A percentile compares a stretch with the other conserved stretches of the same genome.
These are phyloP conservation scores for Urosaurus nigricauda DNA, from an alignment of 2,797 vertebrate genomes.

Conservation along the genomic window DNA sequence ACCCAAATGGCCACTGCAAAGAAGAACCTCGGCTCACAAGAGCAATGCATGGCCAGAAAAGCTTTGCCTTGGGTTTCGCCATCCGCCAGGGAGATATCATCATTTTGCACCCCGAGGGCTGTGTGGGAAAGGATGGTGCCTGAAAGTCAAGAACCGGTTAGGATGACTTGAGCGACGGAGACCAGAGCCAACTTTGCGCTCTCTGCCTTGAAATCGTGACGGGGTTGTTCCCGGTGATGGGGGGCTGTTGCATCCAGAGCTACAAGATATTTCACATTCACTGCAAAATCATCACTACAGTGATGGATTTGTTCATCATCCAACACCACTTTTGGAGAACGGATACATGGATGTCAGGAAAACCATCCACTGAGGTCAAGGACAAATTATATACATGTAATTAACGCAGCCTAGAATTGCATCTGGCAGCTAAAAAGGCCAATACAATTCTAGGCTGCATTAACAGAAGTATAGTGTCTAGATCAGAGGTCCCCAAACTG, in stretches of 20 bases:
- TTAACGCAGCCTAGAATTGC: too few species aligned
- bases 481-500: too few species aligned
- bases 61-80: conserved; percentile 43
- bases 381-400: conserved; percentile 41
- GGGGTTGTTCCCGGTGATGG: conserved; percentile 25
- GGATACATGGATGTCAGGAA: conserved; percentile 69
- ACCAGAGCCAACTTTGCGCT: conserved; percentile 64
- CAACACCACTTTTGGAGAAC: conserved; percentile 45
- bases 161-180: conserved; percentile 44
- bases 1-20: not conserved
- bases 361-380: conserved; percentile 43
- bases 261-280: conserved; percentile 47
- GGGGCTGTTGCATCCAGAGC: not conserved
- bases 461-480: too few species aligned
- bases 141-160: conserved; percentile 55
- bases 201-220: conserved; percentile 48
- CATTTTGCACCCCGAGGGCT: conserved; percentile 46
- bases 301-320: not conserved
- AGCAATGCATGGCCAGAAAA: conserved; percentile 50
- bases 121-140: conserved; percentile 60
- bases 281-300: not conserved
- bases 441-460: too few species aligned
- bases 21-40: conserved; percentile 11
- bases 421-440: too few species aligned
- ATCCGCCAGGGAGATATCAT: conserved; percentile 33